Conservation (phyloP, 2,797 vertebrate genomes). For the Pseudochirops corinnae region DNA sequence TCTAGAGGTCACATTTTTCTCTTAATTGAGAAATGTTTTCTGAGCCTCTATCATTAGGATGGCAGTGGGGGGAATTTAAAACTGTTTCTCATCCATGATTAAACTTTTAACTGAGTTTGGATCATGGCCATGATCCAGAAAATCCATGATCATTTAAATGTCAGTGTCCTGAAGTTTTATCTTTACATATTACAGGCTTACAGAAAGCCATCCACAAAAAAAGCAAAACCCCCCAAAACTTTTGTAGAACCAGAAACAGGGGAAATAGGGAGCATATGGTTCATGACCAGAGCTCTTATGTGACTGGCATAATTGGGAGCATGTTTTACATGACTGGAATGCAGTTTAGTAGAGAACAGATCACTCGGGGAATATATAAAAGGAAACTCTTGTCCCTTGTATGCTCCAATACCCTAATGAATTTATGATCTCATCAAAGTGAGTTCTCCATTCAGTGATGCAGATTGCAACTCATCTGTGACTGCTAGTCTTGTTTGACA, state of each 20-base stretch:
- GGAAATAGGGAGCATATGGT: background rate
- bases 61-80: constrained; percentile 13
- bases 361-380: background rate
- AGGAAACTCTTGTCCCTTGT: background rate
- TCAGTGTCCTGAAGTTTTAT: constrained; percentile 43
- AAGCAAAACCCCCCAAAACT: background rate
- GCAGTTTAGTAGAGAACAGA: background rate
- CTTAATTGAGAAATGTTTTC: background rate
- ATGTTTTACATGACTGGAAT: constrained; percentile 21
- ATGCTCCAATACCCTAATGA: background rate
- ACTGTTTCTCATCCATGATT: constrained; percentile 26
- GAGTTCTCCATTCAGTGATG: background rate
- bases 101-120: background rate
- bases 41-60: background rate
- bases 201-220: background rate
- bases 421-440: background rate
- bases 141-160: background rate
- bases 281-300: constrained; percentile 11
- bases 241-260: background rate
- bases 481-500: background rate
- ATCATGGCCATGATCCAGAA: background rate
- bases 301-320: background rate
- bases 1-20: background rate
- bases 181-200: background rate
- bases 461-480: background rate